These are phyloP conservation scores for Onychomys leucogaster DNA, from an alignment of 2,797 vertebrate genomes.

Conservation along the genomic window DNA sequence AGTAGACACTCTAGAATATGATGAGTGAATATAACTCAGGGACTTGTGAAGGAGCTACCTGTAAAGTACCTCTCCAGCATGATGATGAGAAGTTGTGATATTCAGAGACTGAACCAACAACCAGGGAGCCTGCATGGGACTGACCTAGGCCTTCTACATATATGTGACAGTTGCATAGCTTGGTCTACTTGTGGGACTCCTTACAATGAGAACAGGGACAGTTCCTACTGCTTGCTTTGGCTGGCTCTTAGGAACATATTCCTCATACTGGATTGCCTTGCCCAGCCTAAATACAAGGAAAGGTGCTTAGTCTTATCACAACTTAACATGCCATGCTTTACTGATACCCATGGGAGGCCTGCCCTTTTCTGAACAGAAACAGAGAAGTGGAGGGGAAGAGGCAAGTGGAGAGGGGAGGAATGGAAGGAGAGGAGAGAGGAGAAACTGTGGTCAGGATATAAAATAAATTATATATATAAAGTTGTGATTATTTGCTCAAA, in stretches of 20 bases:
- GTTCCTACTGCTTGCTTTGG: no score
- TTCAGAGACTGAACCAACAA: background rate
- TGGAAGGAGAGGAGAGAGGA: background rate
- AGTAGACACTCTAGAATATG: background rate
- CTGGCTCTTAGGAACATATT: no score
- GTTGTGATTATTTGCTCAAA: background rate
- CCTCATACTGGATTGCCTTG: background rate
- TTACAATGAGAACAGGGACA: no score
- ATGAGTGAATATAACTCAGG: background rate
- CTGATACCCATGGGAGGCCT: background rate
- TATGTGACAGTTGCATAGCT: background rate
- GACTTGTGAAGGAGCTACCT: background rate
- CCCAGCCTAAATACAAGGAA: background rate
- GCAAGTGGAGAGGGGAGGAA: background rate
- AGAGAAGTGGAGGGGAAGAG: background rate
- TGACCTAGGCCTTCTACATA: background rate
- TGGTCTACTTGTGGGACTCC: no score
- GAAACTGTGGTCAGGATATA: background rate
- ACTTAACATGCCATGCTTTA: background rate
- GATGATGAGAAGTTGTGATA: constrained; percentile 42
- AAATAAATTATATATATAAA: background rate
- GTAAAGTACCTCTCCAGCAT: constrained; percentile 26
- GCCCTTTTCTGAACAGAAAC: background rate
- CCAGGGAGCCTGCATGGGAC: background rate
- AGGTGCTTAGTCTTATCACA: background rate